Base-by-base conservation (phyloP, 2,113 vertebrate genomes). In the Pithys albifrons region DNA sequence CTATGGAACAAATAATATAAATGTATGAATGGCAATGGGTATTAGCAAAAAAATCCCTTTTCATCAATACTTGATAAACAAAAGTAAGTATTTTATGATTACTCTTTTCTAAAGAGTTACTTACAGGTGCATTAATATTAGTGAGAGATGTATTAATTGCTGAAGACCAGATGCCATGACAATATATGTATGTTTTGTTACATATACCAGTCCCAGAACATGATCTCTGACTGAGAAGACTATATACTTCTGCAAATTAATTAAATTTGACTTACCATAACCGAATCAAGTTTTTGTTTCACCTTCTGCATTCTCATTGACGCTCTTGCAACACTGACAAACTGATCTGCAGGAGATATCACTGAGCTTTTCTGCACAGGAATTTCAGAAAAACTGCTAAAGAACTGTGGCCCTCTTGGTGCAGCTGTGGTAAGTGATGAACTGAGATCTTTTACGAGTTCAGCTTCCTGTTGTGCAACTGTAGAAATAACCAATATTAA, bases 221-320 rank as follows among this genome's bases (percentile, higher is more conserved):
- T 7, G 10, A 80, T 48, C 25, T 73, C 33, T 25, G 19, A 14
- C 35, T 55, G 31, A 84, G 25, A 85, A 85, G 48, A 79, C 33
- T 15, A 27, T 2, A 58, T 3, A 65, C 19, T 62, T 54, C 57
- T n/a, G 65, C 57, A 61, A 86, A 71, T 59, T 52, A 92, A 89
- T 88, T 66, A 55, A 45, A 91, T 73, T 46, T 86, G 27, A 96
- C 97, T 97, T 98, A 99, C 99, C 88, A 97, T 95, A 89, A 99
- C 99, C 43, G 99, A 99, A 95, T 99, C 98, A 22, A 99, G 98
- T 65, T 98, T 99, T 89, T 99, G 98, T 93, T 98, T 99, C 48
- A 99, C 98, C 89, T 98, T 98, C 91, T 99, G 98, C 98, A 99
- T 98, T 96, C 98, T 99, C 91, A 99, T 25, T 9, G 98, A 98